Evolutionary conservation across 2,888 invertebrate species (phyloP), one percentile per base, ranked within the genome.

Genomic region (Ferdinandea cuprea): DNA sequence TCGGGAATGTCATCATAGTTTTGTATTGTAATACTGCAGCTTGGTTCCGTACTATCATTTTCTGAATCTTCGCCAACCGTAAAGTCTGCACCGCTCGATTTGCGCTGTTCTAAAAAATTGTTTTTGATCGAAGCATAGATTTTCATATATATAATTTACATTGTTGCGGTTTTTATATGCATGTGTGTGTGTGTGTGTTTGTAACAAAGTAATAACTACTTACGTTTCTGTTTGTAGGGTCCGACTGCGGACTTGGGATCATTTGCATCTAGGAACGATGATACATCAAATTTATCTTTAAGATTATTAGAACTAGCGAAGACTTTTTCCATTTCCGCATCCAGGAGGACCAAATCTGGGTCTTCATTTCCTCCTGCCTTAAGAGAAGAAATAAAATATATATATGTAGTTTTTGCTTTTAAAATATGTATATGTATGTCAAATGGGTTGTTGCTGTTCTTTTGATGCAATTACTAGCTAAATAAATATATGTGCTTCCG

Each of bases 291-390:
- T 88, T 92, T 92, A 21, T 90, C 90, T 86, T 88, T 89, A 87
- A 92, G 92, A 81, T 92, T 91, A 86, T 90, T 91, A 90, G 93
- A 92, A 92, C 93, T 94, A 91, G 95, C 95, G 91, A 96, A 95
- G 88, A 96, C 96, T 91, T 96, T 95, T 88, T 96, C 96, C 94
- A 96, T 96, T 93, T 96, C 96, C 91, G 96, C 95, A 92, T 96
- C 96, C 92, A 96, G 92, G 87, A 94, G 94, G 87, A 95, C 93
- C 90, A 94, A 94, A 90, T 94, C 93, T 89, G 92, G 91, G 91
- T 92, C 92, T 91, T 92, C 89, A 92, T 92, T 91, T 92, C 93
- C 91, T 90, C 91, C 92, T 86, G 88, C 86, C 87, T 88, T 78
- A 3, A 86, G 86, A 58, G 44, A 69, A 42, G 1, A 71, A 79